Evolutionary conservation across 1,140 invertebrate genomes (phyloP).

Genomic region (Pogonomyrmex barbatus): DNA sequence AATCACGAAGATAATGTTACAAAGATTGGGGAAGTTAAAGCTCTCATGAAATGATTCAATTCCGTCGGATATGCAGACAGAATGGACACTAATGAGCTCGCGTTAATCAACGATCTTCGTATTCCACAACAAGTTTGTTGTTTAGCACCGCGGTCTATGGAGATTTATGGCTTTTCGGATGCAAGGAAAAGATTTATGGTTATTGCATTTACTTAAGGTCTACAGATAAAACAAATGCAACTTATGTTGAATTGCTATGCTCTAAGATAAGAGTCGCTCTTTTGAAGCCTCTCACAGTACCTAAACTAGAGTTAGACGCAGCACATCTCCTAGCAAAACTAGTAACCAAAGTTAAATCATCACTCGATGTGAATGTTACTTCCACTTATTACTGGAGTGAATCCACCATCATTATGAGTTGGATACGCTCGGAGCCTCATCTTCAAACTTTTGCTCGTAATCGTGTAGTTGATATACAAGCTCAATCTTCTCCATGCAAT

Average conservation of each 20-base stretch:
- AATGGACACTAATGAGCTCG: neutral
- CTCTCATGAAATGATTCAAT: neutral
- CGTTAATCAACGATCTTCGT: neutral
- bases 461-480: neutral
- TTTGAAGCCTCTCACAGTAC: neutral
- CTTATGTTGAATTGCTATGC: neutral
- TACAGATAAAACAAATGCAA: conserved; percentile 10
- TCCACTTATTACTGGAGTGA: neutral
- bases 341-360: neutral
- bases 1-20: neutral
- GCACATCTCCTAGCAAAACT: neutral
- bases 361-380: neutral
- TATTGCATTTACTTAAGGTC: neutral
- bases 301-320: conserved; percentile 23
- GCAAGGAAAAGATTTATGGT: conserved; percentile 2
- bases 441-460: neutral
- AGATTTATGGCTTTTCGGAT: neutral
- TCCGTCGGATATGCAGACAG: neutral
- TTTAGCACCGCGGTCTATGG: neutral
- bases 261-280: neutral
- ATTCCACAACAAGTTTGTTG: neutral
- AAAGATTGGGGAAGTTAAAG: neutral
- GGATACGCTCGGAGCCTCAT: neutral
- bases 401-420: neutral
- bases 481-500: neutral